Conservation (phyloP, 2,113 vertebrate genomes). For the Monarcha castaneiventris region DNA sequence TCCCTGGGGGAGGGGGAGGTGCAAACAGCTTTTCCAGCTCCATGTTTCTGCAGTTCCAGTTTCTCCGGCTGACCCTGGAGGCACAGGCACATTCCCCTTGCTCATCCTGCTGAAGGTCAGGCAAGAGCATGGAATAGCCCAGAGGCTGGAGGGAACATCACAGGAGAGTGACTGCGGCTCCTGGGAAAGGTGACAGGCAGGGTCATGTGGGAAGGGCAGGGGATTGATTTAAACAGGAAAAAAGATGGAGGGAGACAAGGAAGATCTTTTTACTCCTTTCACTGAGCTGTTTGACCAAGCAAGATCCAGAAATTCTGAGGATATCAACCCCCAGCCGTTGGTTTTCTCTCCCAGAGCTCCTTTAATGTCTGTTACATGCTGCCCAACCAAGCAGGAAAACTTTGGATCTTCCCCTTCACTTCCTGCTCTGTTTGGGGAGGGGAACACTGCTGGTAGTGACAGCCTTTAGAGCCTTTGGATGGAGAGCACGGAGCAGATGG, state of each 20-base stretch:
- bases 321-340: not conserved
- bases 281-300: not conserved
- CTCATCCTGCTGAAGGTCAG: not conserved
- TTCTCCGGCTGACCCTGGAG: not conserved
- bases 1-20: not conserved
- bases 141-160: not conserved
- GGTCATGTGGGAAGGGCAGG: not conserved
- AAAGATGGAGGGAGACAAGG: not conserved
- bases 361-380: not conserved
- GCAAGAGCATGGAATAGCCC: not conserved
- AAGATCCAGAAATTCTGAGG: not conserved
- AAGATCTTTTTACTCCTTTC: not conserved
- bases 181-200: not conserved
- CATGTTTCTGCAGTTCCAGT: not conserved
- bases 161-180: not conserved
- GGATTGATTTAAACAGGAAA: not conserved
- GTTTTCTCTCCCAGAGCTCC: not conserved
- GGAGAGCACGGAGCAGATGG: not conserved
- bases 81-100: not conserved
- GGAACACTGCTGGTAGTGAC: not conserved
- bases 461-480: not conserved
- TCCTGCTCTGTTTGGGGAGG: not conserved
- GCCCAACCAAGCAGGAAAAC: not conserved
- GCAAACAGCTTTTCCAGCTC: not conserved
- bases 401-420: not conserved